phyloP scores from a whole-genome alignment of 2,888 invertebrate species.

The Pristionchus japonicus region DNA sequence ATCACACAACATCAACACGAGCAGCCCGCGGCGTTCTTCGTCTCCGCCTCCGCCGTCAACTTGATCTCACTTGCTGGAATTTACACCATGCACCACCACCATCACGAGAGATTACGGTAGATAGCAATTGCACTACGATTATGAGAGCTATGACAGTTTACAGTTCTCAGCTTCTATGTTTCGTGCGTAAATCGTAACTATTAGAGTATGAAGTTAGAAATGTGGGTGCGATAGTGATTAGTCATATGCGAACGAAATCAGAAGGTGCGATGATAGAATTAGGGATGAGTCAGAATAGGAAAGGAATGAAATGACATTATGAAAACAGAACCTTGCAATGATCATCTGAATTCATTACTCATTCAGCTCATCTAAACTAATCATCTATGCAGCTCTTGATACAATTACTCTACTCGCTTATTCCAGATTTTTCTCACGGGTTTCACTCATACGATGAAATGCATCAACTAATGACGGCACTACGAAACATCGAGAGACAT shows the following conservation, averaged over 20 bases:
- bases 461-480: background rate
- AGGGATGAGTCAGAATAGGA: background rate
- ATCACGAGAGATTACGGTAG: too few species aligned
- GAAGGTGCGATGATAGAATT: background rate
- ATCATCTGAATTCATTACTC: background rate
- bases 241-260: background rate
- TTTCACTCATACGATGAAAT: background rate
- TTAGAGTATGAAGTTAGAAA: background rate
- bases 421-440: background rate
- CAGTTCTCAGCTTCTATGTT: background rate
- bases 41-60: conserved; percentile 39
- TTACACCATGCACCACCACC: conserved; percentile 36
- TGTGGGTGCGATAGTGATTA: background rate
- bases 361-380: background rate
- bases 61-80: conserved; percentile 43
- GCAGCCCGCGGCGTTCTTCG: conserved; percentile 40
- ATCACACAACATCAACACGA: conserved; percentile 35
- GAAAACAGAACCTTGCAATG: background rate
- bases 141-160: background rate
- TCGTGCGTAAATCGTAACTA: background rate
- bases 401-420: background rate
- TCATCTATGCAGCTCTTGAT: background rate
- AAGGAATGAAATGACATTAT: background rate
- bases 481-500: background rate
- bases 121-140: too few species aligned